Percentiles rank a stretch among this genome's conserved stretches.
Evolutionary conservation across 2,797 vertebrate genomes (phyloP).

Genomic region (Hozukius guyotensis): DNA sequence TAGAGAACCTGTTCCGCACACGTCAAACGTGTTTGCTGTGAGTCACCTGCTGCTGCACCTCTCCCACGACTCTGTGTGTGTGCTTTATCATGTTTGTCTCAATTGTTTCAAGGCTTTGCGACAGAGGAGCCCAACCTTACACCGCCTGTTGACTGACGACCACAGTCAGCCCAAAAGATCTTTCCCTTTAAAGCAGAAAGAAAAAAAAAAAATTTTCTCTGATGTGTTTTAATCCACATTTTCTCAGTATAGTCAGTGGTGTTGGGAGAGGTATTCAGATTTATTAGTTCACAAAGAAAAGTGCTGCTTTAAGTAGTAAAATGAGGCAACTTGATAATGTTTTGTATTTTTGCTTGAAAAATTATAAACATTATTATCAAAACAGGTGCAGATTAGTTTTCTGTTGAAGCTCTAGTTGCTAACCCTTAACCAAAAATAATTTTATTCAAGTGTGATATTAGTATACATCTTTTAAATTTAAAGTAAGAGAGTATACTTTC

Average conservation of each 20-base stretch:
- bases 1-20: conserved; percentile 72
- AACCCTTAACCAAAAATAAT: too few species aligned
- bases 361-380: not conserved
- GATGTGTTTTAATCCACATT: not conserved
- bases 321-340: not conserved
- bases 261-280: not conserved
- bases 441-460: too few species aligned
- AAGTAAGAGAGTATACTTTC: too few species aligned
- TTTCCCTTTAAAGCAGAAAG: not conserved
- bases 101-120: conserved; percentile 61
- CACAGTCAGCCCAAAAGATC: not conserved
- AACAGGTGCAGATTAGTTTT: not conserved
- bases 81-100: conserved; percentile 47
- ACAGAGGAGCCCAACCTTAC: conserved; percentile 50
- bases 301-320: not conserved
- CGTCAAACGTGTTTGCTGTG: conserved; percentile 69
- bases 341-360: not conserved
- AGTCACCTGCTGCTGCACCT: conserved; percentile 63
- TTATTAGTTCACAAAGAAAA: not conserved
- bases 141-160: conserved; percentile 16
- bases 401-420: not conserved
- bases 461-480: too few species aligned
- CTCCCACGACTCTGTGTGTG: conserved; percentile 59
- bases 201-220: not conserved
- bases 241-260: not conserved